Evolutionary conservation across 2,797 vertebrate species (phyloP).

Genomic region (Acridotheres tristis): DNA sequence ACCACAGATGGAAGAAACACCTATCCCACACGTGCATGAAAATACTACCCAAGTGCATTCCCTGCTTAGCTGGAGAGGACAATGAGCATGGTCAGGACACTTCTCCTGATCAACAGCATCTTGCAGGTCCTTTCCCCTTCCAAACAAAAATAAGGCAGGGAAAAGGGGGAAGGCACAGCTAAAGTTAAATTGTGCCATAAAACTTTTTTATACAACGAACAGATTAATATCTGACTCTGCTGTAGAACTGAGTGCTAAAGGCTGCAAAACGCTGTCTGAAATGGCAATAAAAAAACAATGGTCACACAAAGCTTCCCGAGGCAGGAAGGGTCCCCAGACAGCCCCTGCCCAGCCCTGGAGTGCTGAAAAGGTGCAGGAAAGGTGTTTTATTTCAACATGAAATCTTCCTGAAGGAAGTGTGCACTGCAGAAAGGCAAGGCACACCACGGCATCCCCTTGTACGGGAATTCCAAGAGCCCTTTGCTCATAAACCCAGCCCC

Average conservation of each 20-base stretch:
- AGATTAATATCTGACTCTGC: conserved; percentile 11
- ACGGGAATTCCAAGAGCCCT: not conserved
- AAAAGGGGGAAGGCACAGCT: not conserved
- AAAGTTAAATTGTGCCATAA: conserved; percentile 1
- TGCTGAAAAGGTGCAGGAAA: not conserved
- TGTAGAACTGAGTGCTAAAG: not conserved
- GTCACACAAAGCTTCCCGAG: not conserved
- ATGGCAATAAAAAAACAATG: not conserved
- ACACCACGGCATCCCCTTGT: accelerated
- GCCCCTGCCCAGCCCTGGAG: not conserved
- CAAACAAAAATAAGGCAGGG: not conserved
- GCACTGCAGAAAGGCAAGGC: not conserved
- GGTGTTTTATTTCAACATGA: not conserved
- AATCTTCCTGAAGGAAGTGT: accelerated
- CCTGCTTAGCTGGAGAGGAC: not conserved
- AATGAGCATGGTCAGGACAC: accelerated
- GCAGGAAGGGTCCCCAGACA: not conserved
- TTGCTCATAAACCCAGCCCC: not conserved
- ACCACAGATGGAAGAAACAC: not conserved
- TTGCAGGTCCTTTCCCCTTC: not conserved
- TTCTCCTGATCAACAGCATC: not conserved
- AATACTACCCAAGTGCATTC: not conserved
- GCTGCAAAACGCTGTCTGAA: not conserved
- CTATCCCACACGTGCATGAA: accelerated
- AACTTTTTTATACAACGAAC: conserved; percentile 11